These are phyloP conservation scores for Limnephilus auricula DNA, from an alignment of 2,888 invertebrate species.

Conservation along the genomic window DNA sequence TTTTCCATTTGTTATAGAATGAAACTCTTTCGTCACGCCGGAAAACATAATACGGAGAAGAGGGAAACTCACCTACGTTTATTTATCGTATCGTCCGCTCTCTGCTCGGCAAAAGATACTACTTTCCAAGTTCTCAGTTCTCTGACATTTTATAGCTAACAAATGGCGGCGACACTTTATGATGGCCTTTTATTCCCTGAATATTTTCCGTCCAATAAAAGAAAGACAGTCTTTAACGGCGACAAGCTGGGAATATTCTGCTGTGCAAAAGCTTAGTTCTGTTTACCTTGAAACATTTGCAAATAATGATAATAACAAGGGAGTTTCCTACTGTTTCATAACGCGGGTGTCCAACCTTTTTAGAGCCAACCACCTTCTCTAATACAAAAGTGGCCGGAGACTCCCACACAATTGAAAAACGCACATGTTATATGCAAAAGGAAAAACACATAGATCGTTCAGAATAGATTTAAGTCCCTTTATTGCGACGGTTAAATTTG, in stretches of 20 bases:
- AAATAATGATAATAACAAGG: not conserved
- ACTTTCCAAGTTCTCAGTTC: constrained; percentile 24
- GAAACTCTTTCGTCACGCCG: constrained; percentile 49
- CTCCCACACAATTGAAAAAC: not conserved
- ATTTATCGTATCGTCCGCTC: constrained; percentile 32
- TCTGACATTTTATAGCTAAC: constrained; percentile 37
- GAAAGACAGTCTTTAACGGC: constrained; percentile 7
- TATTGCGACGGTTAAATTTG: no score
- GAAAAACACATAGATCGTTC: not conserved
- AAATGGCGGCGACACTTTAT: constrained; percentile 30
- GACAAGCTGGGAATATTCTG: not conserved
- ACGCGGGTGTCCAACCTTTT: not conserved
- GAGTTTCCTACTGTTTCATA: not conserved
- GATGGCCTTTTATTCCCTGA: constrained; percentile 16
- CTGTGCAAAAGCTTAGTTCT: not conserved
- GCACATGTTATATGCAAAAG: not conserved
- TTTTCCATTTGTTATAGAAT: constrained; percentile 52
- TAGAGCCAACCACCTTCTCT: not conserved
- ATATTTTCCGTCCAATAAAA: constrained; percentile 18
- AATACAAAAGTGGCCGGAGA: not conserved
- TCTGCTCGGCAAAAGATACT: constrained; percentile 30
- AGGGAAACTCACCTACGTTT: constrained; percentile 17
- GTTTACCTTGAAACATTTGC: not conserved
- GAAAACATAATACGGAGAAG: constrained; percentile 50
- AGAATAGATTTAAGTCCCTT: no score